Conservation (phyloP, 1,140 invertebrate genomes). For the Mya arenaria region DNA sequence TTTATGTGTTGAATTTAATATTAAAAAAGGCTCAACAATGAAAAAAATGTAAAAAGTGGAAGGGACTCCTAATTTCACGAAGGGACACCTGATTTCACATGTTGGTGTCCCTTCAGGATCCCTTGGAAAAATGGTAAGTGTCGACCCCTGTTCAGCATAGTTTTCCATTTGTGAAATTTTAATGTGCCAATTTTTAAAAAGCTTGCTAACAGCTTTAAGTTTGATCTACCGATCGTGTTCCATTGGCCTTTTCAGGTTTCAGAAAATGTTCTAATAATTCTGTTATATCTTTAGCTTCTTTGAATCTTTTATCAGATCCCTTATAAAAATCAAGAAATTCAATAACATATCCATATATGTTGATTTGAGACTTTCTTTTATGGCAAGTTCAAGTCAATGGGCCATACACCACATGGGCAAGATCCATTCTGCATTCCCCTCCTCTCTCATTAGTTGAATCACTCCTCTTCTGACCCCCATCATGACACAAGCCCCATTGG, state of each 20-base stretch:
- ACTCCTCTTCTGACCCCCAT: constrained; percentile 16
- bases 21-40: no score
- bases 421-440: constrained; percentile 22
- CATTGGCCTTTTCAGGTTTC: constrained; percentile 39
- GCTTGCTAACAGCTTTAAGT: constrained; percentile 20
- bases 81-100: no score
- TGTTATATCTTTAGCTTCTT: constrained; percentile 21
- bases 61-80: no score
- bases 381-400: constrained; percentile 47
- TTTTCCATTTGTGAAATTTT: constrained; percentile 32
- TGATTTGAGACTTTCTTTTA: constrained; percentile 41
- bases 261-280: constrained; percentile 46
- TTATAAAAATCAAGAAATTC: constrained; percentile 40
- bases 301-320: constrained; percentile 46
- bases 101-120: no score
- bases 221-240: constrained; percentile 47
- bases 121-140: no score
- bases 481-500: constrained; percentile 32
- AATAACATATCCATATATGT: constrained; percentile 49
- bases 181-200: constrained; percentile 25
- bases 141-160: no score
- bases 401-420: constrained; percentile 49
- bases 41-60: no score
- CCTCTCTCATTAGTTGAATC: neutral
- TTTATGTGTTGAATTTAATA: no score